Evolutionary conservation across 2,797 vertebrate species (phyloP).

Genomic region (Crocodylus rhombifer): DNA sequence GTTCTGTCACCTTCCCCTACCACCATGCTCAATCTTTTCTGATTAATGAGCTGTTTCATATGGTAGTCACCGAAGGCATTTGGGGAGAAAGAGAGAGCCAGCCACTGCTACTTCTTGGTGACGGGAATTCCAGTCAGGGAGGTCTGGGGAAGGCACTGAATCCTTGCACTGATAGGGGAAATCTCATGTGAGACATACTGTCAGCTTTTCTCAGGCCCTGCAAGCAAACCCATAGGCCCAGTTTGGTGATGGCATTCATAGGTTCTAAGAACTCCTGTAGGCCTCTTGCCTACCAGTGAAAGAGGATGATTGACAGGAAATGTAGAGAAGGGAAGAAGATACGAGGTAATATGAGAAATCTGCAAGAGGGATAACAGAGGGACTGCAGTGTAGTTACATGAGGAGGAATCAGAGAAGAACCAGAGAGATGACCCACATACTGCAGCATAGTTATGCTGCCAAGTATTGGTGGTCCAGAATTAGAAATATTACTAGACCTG

Average conservation of each 20-base stretch:
- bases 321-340: not conserved
- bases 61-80: not conserved
- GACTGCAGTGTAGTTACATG: constrained; percentile 9
- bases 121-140: not conserved
- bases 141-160: not conserved
- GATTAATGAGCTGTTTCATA: not conserved
- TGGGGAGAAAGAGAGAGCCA: not conserved
- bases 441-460: constrained; percentile 10
- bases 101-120: not conserved
- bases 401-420: not conserved
- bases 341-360: not conserved
- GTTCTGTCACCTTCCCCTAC: not conserved
- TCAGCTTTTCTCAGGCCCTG: constrained; percentile 32
- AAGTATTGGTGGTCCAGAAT: constrained; percentile 7
- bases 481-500: not conserved
- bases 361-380: constrained; percentile 18
- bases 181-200: not conserved
- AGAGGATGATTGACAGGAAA: constrained; percentile 12
- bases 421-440: not conserved
- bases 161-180: not conserved
- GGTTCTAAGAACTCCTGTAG: not conserved
- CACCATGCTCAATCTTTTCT: not conserved
- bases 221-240: not conserved
- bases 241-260: not conserved
- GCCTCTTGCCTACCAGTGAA: not conserved